phyloP scores from a whole-genome alignment of 2,797 vertebrate species.

The Siniperca obscura region DNA sequence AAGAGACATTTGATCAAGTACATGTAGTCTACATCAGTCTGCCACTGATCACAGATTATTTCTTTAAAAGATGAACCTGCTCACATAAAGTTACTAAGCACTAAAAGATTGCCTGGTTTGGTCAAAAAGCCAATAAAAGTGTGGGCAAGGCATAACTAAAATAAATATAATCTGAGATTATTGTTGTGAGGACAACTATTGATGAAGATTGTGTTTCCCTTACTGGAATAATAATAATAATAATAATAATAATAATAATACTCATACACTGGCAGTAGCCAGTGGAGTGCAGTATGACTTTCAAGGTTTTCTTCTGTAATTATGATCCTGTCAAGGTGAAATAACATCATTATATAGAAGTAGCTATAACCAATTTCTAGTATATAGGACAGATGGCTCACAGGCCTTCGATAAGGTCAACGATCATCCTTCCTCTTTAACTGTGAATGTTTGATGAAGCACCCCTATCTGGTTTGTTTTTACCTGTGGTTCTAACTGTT shows the following conservation, averaged over 20 bases:
- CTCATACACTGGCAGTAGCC: neutral
- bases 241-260: neutral
- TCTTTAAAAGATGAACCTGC: neutral
- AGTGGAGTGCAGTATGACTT: neutral
- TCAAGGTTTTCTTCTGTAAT: neutral
- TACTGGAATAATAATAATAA: neutral
- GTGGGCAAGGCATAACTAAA: neutral
- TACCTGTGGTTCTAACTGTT: slow-evolving; percentile 27
- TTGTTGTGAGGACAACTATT: slow-evolving; percentile 22
- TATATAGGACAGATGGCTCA: neutral
- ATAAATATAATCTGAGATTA: slow-evolving; percentile 15
- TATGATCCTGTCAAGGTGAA: neutral
- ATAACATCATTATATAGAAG: neutral
- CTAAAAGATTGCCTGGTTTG: neutral
- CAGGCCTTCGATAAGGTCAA: slow-evolving; percentile 23
- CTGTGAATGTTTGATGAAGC: slow-evolving; percentile 48
- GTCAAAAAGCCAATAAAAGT: slow-evolving; percentile 1
- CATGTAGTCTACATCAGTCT: neutral
- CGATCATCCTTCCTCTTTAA: slow-evolving; percentile 6
- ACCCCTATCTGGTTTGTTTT: slow-evolving; percentile 28
- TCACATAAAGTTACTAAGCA: neutral
- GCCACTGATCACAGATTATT: neutral
- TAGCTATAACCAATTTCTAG: neutral
- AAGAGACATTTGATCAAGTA: slow-evolving; percentile 11
- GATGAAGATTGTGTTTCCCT: neutral